A percentile compares a stretch with the other conserved stretches of the same genome.
These are phyloP conservation scores for Prunella fulvescens DNA, from an alignment of 2,113 vertebrate species.

Conservation along the genomic window DNA sequence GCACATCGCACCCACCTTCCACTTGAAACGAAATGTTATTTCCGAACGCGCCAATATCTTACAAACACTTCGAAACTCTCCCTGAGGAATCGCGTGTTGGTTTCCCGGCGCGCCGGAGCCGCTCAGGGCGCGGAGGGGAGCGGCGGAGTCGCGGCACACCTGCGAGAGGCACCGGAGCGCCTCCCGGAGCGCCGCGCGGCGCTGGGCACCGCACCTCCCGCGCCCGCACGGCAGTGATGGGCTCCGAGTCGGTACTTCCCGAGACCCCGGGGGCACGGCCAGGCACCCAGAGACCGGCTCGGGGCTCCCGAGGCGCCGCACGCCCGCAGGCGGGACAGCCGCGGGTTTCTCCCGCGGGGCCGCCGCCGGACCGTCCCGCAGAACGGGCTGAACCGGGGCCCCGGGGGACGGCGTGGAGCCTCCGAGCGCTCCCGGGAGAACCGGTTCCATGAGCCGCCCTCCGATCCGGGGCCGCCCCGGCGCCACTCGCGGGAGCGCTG, in stretches of 20 bases:
- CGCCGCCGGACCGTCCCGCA: background rate
- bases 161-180: background rate
- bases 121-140: background rate
- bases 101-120: background rate
- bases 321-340: background rate
- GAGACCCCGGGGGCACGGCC: background rate
- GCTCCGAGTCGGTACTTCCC: rapidly evolving
- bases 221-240: rapidly evolving
- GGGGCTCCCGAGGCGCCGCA: background rate
- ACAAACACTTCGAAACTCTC: background rate
- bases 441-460: background rate
- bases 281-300: background rate
- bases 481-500: too few relatives aligned
- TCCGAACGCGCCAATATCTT: constrained; percentile 8
- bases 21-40: background rate
- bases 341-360: background rate
- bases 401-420: background rate
- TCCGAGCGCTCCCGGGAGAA: background rate
- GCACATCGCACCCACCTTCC: background rate
- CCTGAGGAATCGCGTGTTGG: background rate
- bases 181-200: background rate
- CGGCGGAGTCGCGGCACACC: background rate
- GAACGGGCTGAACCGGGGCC: background rate
- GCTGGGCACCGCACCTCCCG: rapidly evolving
- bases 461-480: too few relatives aligned